A percentile compares a stretch with the other conserved stretches of the same genome.
phyloP scores from a whole-genome alignment of 2,888 invertebrate species.

The Yponomeuta evonymella region DNA sequence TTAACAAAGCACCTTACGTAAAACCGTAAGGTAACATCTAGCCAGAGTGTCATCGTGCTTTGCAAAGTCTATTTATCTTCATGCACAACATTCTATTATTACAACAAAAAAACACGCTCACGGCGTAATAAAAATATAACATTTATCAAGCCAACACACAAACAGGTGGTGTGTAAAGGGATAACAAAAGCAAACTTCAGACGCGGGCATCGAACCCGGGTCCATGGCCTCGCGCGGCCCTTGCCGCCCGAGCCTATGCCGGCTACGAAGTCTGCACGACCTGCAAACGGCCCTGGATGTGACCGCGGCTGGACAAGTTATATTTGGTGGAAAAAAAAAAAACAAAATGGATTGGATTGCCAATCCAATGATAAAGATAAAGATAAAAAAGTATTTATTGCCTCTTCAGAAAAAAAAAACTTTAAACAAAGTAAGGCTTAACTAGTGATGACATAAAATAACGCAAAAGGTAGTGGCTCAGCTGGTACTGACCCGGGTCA shows the following conservation, averaged over 20 bases:
- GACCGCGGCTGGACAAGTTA: slow-evolving; percentile 1
- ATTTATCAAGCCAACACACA: background rate
- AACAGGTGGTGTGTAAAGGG: background rate
- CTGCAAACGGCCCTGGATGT: slow-evolving; percentile 8
- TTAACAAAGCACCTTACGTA: too few relatives aligned
- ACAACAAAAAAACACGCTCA: background rate
- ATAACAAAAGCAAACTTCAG: slow-evolving; percentile 1
- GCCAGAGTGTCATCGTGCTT: background rate
- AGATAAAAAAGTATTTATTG: too few relatives aligned
- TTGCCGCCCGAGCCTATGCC: slow-evolving; percentile 21
- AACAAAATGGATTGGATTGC: too few relatives aligned
- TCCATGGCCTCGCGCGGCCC: slow-evolving; percentile 27
- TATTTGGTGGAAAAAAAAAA: background rate
- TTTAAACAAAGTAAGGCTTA: too few relatives aligned
- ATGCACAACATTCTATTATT: background rate
- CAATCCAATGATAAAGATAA: too few relatives aligned
- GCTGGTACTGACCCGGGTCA: too few relatives aligned
- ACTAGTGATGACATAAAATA: too few relatives aligned
- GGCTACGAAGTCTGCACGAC: slow-evolving; percentile 6
- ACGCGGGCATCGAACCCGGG: slow-evolving; percentile 30
- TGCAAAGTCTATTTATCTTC: background rate
- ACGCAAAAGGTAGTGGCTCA: too few relatives aligned
- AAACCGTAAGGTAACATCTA: too few relatives aligned
- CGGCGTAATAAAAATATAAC: background rate
- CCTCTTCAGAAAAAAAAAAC: too few relatives aligned